Percentiles rank a stretch among this genome's conserved stretches.
These are phyloP conservation scores for Engystomops pustulosus DNA, from an alignment of 2,113 vertebrate genomes.

Conservation along the genomic window DNA sequence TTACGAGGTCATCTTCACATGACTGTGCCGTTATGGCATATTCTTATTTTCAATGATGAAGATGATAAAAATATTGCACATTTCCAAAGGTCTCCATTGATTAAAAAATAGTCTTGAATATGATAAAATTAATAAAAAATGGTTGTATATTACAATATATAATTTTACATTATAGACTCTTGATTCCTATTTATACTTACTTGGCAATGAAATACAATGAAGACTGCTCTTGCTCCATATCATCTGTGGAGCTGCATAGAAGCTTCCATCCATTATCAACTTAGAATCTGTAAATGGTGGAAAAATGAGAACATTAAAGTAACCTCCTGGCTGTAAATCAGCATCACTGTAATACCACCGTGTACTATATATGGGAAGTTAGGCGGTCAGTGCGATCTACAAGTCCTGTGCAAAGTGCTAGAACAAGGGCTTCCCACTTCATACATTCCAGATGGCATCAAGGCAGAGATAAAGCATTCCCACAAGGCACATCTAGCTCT, in stretches of 20 bases:
- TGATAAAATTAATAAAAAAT: too few species aligned
- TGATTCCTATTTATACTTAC: too few species aligned
- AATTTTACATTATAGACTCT: too few species aligned
- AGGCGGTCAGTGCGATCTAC: conserved; percentile 20
- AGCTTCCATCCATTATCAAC: not conserved
- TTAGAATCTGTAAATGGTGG: not conserved
- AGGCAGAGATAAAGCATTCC: conserved; percentile 57
- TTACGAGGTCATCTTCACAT: too few species aligned
- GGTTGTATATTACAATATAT: too few species aligned
- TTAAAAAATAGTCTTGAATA: too few species aligned
- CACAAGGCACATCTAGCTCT: conserved; percentile 46
- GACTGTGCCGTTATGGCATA: too few species aligned
- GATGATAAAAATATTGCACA: too few species aligned
- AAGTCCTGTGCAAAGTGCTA: conserved; percentile 38
- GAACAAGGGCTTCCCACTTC: conserved; percentile 39
- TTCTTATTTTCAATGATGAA: too few species aligned
- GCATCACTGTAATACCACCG: conserved; percentile 17
- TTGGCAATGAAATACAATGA: too few species aligned
- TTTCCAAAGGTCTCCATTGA: too few species aligned
- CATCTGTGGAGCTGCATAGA: not conserved
- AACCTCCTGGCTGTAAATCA: conserved; percentile 32
- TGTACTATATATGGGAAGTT: conserved; percentile 36
- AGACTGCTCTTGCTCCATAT: too few species aligned
- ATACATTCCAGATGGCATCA: conserved; percentile 55
- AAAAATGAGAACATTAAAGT: conserved; percentile 31